These are phyloP conservation scores for Arothron firmamentum DNA, from an alignment of 2,113 vertebrate genomes.

Conservation along the genomic window DNA sequence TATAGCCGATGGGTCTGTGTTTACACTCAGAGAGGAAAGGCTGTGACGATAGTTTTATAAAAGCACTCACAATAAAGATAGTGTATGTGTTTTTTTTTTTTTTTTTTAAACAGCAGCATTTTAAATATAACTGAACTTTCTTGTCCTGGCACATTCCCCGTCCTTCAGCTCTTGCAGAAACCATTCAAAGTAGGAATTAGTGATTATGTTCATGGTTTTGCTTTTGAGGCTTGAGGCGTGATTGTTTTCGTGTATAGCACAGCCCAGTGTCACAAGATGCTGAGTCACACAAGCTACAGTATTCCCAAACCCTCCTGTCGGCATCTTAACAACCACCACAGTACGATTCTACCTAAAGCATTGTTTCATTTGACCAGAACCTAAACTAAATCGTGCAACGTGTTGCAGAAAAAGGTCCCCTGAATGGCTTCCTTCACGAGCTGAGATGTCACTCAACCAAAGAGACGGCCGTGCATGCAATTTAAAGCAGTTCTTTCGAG, in stretches of 20 bases:
- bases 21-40: conserved; percentile 31
- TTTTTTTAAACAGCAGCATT: conserved; percentile 54
- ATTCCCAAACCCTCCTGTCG: conserved; percentile 35
- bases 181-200: conserved; percentile 12
- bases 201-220: conserved; percentile 18
- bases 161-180: conserved; percentile 45
- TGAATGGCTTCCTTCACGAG: conserved; percentile 58
- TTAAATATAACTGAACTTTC: conserved; percentile 28
- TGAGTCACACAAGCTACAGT: conserved; percentile 29
- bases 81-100: conserved; percentile 19
- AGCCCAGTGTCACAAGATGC: conserved; percentile 28
- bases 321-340: conserved; percentile 47
- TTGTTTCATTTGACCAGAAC: conserved; percentile 42
- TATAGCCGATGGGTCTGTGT: conserved; percentile 5
- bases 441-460: conserved; percentile 48
- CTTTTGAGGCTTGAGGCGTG: conserved; percentile 18
- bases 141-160: conserved; percentile 54
- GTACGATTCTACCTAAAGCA: conserved; percentile 28
- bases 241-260: conserved; percentile 25
- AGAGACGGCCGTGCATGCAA: conserved; percentile 60
- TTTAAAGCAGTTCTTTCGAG: conserved; percentile 62
- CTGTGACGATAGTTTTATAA: conserved; percentile 3
- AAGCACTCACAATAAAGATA: background rate
- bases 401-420: conserved; percentile 42
- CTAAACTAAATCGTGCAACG: conserved; percentile 69